Evolutionary conservation across 2,888 invertebrate species (phyloP), one percentile per base, ranked within the genome.

Genomic region (Meliscaeva auricollis): DNA sequence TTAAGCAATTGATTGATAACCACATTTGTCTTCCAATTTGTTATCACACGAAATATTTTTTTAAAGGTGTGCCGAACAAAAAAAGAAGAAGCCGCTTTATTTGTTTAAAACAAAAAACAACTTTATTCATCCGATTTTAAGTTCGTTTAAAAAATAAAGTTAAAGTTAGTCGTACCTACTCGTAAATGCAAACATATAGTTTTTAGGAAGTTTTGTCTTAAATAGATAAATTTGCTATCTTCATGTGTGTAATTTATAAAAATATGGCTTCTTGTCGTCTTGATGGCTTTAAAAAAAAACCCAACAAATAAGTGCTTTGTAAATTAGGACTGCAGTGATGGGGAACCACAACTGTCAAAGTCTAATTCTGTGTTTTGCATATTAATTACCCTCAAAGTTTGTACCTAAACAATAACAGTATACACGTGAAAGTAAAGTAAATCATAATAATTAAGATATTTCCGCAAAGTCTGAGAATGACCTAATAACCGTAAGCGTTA

Each of bases 1-100:
- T 76, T 72, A 17, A n/a, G 6, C 56, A 75, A 76, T 85, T 85
- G 81, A 85, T 85, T 76, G 80, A 80, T 72, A 75, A 32, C 62
- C 60, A 9, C 13, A 64, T 64, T 46, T 17, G 17, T 30, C 30
- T 66, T 32, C 6, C 20, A 50, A 38, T 50, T 38, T 22, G 20
- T 66, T 50, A 66, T 66, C 66, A 66, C 3, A 3, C 15, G 20
- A 11, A 8, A 5, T 2, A 22, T 3, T 62, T 30, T 46, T 11
- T 62, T 46, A 26, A 64, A 46, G 44, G 64, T 3, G 2, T 46
- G 44, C 62, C 60, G 60, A 41, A 60, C 3, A 60, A 38, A 60
- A 38, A 41, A 41, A 7, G 41, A 60, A 41, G 20, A 41, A n/a
- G 13, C 15, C 26, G 62, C 26, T 62, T 44, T 44, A 0, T 3